phyloP scores from a whole-genome alignment of 2,888 invertebrate genomes.

The Amphipyra tragopoginis region DNA sequence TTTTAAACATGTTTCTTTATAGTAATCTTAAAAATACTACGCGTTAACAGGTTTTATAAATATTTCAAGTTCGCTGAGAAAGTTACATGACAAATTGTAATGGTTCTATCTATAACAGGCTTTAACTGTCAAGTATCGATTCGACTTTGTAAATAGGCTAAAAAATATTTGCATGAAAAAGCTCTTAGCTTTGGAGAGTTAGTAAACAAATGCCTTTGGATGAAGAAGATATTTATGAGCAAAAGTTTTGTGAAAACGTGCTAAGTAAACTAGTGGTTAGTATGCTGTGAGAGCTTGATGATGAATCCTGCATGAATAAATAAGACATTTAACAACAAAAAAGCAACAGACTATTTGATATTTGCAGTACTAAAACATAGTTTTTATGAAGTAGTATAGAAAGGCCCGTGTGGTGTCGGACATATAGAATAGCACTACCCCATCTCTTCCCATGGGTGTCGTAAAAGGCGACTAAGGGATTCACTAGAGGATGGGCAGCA shows the following conservation, averaged over 20 bases:
- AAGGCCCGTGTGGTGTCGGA: too few relatives aligned
- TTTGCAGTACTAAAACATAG: not conserved
- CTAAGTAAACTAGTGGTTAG: slow-evolving; percentile 33
- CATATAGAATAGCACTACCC: too few relatives aligned
- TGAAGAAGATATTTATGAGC: slow-evolving; percentile 59
- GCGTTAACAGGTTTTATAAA: slow-evolving; percentile 19
- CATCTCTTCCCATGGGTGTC: too few relatives aligned
- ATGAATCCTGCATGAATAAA: slow-evolving; percentile 35
- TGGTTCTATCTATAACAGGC: slow-evolving; percentile 56
- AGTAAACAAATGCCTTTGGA: slow-evolving; percentile 65
- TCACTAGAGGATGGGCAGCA: too few relatives aligned
- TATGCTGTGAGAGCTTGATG: slow-evolving; percentile 21
- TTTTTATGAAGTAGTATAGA: too few relatives aligned
- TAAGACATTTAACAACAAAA: not conserved
- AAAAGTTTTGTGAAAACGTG: slow-evolving; percentile 53
- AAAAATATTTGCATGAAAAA: slow-evolving; percentile 72
- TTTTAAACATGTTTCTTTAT: not conserved
- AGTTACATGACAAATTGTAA: slow-evolving; percentile 60
- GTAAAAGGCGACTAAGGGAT: too few relatives aligned
- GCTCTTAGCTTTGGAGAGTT: slow-evolving; percentile 66
- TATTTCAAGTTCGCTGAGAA: slow-evolving; percentile 36
- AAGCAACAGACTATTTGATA: too few relatives aligned
- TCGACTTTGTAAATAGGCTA: slow-evolving; percentile 67
- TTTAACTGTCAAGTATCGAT: slow-evolving; percentile 66
- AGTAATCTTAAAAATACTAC: slow-evolving; percentile 3